phyloP scores from a whole-genome alignment of 2,113 vertebrate species.

The Chionis minor region DNA sequence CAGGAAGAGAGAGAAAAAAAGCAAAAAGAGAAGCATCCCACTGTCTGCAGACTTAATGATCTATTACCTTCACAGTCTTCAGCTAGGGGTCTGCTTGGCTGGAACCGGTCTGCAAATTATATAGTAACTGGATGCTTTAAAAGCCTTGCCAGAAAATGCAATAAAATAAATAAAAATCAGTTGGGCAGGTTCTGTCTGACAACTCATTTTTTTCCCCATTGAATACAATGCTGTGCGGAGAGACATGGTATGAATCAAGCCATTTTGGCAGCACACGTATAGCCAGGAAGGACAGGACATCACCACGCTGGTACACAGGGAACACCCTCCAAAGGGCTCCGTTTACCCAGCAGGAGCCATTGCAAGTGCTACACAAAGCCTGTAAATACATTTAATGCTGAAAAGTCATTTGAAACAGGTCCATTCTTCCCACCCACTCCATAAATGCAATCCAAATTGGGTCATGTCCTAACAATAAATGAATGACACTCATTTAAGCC shows the following conservation, averaged over 20 bases:
- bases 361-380: neutral
- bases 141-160: neutral
- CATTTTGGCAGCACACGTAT: neutral
- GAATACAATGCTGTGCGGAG: rapidly evolving
- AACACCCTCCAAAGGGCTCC: neutral
- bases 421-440: neutral
- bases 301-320: neutral
- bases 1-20: rapidly evolving
- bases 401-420: constrained; percentile 6
- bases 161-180: neutral
- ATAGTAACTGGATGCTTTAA: neutral
- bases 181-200: neutral
- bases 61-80: neutral
- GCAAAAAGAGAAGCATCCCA: neutral
- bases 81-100: neutral
- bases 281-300: neutral
- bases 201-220: neutral
- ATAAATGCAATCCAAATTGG: constrained; percentile 13
- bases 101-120: neutral
- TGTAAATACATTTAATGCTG: neutral
- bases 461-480: constrained; percentile 3
- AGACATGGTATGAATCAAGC: neutral
- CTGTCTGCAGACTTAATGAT: neutral
- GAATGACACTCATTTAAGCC: constrained; percentile 12
- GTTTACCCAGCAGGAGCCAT: neutral